Base-by-base conservation (phyloP, 2,113 vertebrate genomes). In the Athene cunicularia region DNA sequence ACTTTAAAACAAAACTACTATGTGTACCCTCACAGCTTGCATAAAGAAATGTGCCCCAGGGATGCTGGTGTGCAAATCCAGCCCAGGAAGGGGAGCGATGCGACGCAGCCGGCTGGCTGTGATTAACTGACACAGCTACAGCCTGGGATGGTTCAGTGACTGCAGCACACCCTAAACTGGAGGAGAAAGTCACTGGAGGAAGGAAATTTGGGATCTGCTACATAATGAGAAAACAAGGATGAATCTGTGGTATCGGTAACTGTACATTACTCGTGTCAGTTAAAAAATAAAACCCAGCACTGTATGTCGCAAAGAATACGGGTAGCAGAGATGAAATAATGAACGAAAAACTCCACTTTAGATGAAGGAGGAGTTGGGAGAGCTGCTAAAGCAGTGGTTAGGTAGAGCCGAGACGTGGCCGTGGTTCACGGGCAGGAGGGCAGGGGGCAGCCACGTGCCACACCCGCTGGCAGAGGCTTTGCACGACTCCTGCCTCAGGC, bases 91-190 rank as follows among this genome's bases (percentile, higher is more conserved):
- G n/a, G 43, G 26, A 84, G 63, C 41, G 43, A 4, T 0, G 4
- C 0, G 3, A 3, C 0, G 6, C 30, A 11, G 56, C 14, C 1
- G 1, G 4, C 17, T 3, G 8, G 24, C 45, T 41, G 52, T 3
- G 6, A 14, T 7, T 4, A 45, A 22, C 59, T 0, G 0, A 4
- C n/a, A 24, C 41, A 13, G 66, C 67, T 26, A 8, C 43, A 9
- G 35, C 41, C 1, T 16, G 53, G 30, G 50, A 22, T 2, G 11
- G 21, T 6, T 30, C 58, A 27, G 49, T 19, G 15, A 22, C 52
- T 17, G 16, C 1, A 47, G 49, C 43, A 70, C 56, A 5, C 15
- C 5, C 16, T 2, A 7, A 63, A 33, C 0, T 26, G 71, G 50
- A 35, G 27, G 37, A 55, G 43, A 49, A 63, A 58, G 15, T 22